phyloP scores from a whole-genome alignment of 2,113 vertebrate genomes.

The Platysteira castanea region DNA sequence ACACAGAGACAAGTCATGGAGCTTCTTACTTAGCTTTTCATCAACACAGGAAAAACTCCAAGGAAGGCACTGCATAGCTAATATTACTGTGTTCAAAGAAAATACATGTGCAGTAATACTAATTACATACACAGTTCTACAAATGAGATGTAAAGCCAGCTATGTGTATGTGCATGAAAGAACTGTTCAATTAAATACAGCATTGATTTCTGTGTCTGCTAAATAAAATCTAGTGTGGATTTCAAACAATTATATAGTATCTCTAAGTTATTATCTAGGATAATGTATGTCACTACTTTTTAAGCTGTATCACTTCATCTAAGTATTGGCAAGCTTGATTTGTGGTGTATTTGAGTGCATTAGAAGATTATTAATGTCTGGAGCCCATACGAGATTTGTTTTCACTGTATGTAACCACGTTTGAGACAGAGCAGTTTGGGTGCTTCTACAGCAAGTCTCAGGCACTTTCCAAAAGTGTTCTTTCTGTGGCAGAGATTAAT shows the following conservation, averaged over 20 bases:
- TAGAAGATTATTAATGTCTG: neutral
- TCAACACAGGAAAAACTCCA: neutral
- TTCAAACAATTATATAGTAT: neutral
- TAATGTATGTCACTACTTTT: neutral
- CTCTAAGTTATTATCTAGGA: neutral
- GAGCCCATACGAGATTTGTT: neutral
- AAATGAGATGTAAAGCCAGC: neutral
- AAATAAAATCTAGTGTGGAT: neutral
- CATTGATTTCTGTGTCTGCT: neutral
- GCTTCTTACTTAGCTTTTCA: neutral
- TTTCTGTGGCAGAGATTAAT: neutral
- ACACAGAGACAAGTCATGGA: neutral
- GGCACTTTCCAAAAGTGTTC: neutral
- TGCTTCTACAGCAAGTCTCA: neutral
- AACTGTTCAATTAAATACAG: neutral
- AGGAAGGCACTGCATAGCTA: neutral
- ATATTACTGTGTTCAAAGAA: neutral
- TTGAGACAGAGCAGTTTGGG: neutral
- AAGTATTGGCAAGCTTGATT: neutral
- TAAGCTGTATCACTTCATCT: neutral
- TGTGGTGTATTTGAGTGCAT: neutral
- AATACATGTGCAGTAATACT: neutral
- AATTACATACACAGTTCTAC: neutral
- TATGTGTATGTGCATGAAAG: neutral
- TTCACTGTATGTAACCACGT: neutral